These are phyloP conservation scores for Clarias pachynema DNA, from an alignment of 2,797 vertebrate genomes.

Conservation along the genomic window DNA sequence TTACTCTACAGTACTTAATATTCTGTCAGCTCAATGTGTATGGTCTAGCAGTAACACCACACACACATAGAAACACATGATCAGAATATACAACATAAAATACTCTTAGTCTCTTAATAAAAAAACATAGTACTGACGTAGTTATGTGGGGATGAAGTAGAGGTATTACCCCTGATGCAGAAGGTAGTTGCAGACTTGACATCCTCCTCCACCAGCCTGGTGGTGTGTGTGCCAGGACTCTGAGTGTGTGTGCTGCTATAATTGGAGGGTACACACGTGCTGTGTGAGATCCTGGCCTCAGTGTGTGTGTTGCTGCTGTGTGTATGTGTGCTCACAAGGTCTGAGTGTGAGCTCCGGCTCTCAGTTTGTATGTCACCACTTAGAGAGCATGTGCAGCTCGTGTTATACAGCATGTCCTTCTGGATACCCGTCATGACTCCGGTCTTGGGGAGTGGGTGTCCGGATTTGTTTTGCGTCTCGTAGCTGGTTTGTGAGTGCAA, in stretches of 20 bases:
- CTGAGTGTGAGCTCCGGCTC: slow-evolving; percentile 6
- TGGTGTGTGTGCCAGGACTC: background rate
- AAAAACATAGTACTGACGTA: background rate
- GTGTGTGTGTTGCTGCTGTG: background rate
- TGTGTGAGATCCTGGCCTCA: slow-evolving; percentile 1
- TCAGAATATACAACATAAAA: background rate
- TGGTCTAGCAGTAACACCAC: background rate
- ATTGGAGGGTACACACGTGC: background rate
- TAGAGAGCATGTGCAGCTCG: background rate
- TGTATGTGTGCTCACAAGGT: background rate
- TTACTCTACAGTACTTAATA: background rate
- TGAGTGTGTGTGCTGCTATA: slow-evolving; percentile 1
- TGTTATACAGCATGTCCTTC: background rate
- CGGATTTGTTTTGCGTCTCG: background rate
- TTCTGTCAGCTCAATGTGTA: background rate
- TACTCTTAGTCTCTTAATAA: background rate
- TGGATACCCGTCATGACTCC: background rate
- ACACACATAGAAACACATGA: background rate
- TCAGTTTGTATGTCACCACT: slow-evolving; percentile 6
- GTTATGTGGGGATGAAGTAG: background rate
- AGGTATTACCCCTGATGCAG: background rate
- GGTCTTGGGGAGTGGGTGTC: background rate
- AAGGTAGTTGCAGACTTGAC: background rate
- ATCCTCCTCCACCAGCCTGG: background rate
- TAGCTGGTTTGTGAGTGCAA: background rate